phyloP scores from a whole-genome alignment of 53 echinoderm and acorn worm genomes.

The Holothuria leucospilota region DNA sequence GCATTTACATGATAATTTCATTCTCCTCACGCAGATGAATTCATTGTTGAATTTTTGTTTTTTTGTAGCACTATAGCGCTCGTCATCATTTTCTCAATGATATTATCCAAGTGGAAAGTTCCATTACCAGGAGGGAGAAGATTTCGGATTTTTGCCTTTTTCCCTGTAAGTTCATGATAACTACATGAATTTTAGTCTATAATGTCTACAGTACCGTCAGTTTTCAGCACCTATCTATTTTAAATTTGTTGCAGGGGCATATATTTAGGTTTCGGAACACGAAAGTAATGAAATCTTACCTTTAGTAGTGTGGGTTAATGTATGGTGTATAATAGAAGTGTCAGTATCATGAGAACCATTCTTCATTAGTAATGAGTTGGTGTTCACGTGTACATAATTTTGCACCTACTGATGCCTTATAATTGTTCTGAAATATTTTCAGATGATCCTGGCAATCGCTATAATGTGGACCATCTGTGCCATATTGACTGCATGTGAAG shows the following conservation, averaged over 20 bases:
- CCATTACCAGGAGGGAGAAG: not conserved
- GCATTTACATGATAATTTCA: too few relatives aligned
- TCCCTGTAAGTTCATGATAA: slow-evolving; percentile 21
- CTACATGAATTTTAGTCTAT: not conserved
- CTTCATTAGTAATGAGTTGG: too few relatives aligned
- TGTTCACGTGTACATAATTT: not conserved
- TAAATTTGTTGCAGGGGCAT: too few relatives aligned
- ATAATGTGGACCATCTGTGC: slow-evolving; percentile 45
- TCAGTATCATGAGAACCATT: too few relatives aligned
- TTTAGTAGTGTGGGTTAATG: too few relatives aligned
- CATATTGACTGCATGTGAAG: slow-evolving; percentile 46
- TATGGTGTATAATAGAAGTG: too few relatives aligned
- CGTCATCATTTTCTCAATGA: slow-evolving; percentile 33
- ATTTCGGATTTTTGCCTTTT: slow-evolving; percentile 31
- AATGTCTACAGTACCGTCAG: too few relatives aligned
- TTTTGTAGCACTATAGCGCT: slow-evolving; percentile 7
- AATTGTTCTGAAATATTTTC: not conserved
- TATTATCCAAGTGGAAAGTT: slow-evolving; percentile 14
- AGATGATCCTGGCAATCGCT: slow-evolving; percentile 23
- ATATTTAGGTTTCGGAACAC: too few relatives aligned
- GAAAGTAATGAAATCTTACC: too few relatives aligned
- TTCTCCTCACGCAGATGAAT: too few relatives aligned
- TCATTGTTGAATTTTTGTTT: not conserved
- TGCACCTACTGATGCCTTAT: not conserved
- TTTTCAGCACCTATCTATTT: too few relatives aligned